Percentiles rank a stretch among this genome's conserved stretches.
phyloP scores from a whole-genome alignment of 2,888 invertebrate species.

The Zygothrica quintamaculata region DNA sequence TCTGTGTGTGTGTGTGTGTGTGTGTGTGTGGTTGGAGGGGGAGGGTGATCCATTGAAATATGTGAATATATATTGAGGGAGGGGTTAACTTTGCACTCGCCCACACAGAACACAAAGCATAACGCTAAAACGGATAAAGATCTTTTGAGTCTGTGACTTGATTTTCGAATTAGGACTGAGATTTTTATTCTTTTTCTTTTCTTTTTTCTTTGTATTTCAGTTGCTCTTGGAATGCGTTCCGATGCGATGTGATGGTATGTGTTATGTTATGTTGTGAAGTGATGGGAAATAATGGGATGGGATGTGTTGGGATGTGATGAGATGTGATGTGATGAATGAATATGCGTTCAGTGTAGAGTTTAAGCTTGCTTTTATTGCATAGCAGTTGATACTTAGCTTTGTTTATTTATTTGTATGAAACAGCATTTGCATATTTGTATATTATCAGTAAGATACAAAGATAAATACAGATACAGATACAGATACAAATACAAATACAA shows the following conservation, averaged over 20 bases:
- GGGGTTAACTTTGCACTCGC: conserved; percentile 10
- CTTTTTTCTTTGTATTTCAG: conserved; percentile 16
- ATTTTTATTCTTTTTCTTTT: conserved; percentile 24
- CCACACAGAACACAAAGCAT: conserved; percentile 28
- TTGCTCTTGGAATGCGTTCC: conserved; percentile 14
- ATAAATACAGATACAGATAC: conserved; percentile 17
- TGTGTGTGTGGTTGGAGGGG: background rate
- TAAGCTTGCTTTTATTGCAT: conserved; percentile 3
- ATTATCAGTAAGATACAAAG: conserved; percentile 36
- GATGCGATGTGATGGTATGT: conserved; percentile 23
- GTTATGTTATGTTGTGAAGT: too few relatives aligned
- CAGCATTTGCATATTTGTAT: conserved; percentile 51
- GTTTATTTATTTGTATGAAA: conserved; percentile 28
- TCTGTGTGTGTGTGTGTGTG: too few relatives aligned
- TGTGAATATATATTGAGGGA: background rate
- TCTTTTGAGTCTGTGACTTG: conserved; percentile 37
- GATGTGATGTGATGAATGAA: conserved; percentile 8
- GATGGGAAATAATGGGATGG: too few relatives aligned
- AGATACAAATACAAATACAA: background rate
- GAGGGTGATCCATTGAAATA: too few relatives aligned
- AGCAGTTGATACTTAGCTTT: conserved; percentile 23
- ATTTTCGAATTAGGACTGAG: conserved; percentile 52
- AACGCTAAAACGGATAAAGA: conserved; percentile 29
- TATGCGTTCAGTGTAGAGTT: conserved; percentile 11
- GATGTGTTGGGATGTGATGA: conserved; percentile 20